Base-by-base conservation (phyloP, 2,797 vertebrate genomes). In the Peromyscus attwateri region DNA sequence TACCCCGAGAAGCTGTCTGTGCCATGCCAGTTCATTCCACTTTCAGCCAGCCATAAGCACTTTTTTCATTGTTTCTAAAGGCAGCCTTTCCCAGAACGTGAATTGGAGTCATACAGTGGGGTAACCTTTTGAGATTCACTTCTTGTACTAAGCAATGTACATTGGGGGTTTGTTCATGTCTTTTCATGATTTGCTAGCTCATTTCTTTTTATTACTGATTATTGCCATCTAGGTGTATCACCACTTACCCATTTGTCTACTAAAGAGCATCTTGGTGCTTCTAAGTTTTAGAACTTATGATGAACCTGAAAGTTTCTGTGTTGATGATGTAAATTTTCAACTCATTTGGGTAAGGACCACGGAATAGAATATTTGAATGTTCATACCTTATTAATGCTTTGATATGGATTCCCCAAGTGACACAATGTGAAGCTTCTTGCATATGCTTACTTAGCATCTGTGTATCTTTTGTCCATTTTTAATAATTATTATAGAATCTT, bases 201-300 rank as follows among this genome's bases (percentile, higher is more conserved):
- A 77, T 94, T 87, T 89, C 17, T 80, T 89, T 89, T 81, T 80
- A 52, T 62, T 57, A 52, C 49, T 80, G 46, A 52, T 75, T 90
- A 87, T 40, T 29, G 40, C 82, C 75, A 46, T 46, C 49, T 75
- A 27, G 4, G 62, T 79, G 3, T 90, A 25, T 52, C 25, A 76
- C 23, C 57, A n/a, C 84, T 75, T 73, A 64, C 70, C 23, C 10
- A 31, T 89, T 92, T 9, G 21, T 52, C 62, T 79, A 77, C 62
- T 73, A 31, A 96, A 84, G 14, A 60, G 14, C 29, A 80, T 88
- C 57, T 89, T 64, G 19, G 8, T 96, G 21, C 25, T 91, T 87
- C 55, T 49, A 31, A 40, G 16, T 73, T 84, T 93, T 75, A 16
- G 55, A 55, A 94, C 19, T 91, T 88, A 55, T 68, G 55, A 46